phyloP scores from a whole-genome alignment of 2,888 invertebrate genomes.

The Philhelius pedissequus region DNA sequence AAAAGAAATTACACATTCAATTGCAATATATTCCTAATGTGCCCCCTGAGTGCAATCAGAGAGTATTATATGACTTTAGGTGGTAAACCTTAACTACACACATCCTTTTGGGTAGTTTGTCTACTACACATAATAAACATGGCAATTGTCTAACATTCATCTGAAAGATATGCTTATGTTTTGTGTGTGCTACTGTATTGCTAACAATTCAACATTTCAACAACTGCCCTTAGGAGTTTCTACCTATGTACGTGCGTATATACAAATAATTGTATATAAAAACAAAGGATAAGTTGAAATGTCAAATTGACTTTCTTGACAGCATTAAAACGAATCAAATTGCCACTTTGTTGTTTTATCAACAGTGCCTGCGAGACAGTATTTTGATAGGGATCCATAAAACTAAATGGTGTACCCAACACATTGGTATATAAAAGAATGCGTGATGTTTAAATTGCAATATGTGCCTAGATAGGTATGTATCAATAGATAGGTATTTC shows the following conservation, averaged over 20 bases:
- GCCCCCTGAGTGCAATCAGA: slow-evolving; percentile 76
- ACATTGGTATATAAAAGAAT: no score
- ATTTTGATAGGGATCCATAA: neutral
- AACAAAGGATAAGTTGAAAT: slow-evolving; percentile 56
- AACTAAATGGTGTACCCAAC: neutral
- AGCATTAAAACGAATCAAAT: slow-evolving; percentile 61
- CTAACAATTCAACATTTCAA: slow-evolving; percentile 25
- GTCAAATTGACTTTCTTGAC: slow-evolving; percentile 58
- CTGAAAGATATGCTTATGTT: slow-evolving; percentile 42
- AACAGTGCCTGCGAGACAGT: slow-evolving; percentile 26
- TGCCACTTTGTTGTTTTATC: slow-evolving; percentile 59
- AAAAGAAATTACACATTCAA: slow-evolving; percentile 72
- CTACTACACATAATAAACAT: slow-evolving; percentile 46
- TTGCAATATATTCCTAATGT: slow-evolving; percentile 73
- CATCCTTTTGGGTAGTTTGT: slow-evolving; percentile 32
- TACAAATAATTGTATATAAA: neutral
- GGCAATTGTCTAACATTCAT: slow-evolving; percentile 58
- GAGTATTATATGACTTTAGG: slow-evolving; percentile 76
- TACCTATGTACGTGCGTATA: neutral
- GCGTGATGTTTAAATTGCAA: no score
- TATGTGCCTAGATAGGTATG: no score
- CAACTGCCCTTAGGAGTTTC: slow-evolving; percentile 16
- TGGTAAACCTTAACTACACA: slow-evolving; percentile 71
- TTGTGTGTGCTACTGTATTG: slow-evolving; percentile 53
- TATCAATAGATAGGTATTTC: no score